phyloP scores from a whole-genome alignment of 2,888 invertebrate species.

The Herminia tarsipennalis region DNA sequence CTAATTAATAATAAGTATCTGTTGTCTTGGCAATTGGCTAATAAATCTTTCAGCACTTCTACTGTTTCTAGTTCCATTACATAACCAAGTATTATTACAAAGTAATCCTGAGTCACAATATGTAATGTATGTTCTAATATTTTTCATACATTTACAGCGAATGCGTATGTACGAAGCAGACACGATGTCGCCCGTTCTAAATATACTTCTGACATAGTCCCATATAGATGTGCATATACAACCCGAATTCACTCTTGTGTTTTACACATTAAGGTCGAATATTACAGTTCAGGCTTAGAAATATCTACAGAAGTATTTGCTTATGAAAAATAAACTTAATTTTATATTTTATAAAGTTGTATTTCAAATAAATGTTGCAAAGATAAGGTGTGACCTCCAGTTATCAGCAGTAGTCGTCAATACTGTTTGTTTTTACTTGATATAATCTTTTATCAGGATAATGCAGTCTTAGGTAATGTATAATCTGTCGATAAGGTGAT shows the following conservation, averaged over 20 bases:
- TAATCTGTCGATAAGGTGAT: constrained; percentile 21
- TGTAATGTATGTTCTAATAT: background rate
- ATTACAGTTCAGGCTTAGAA: background rate
- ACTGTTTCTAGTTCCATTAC: background rate
- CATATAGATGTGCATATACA: background rate
- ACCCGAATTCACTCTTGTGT: background rate
- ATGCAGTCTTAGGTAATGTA: constrained; percentile 37
- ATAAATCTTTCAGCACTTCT: no score
- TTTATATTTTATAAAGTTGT: constrained; percentile 13
- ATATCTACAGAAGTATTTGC: background rate
- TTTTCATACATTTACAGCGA: constrained; percentile 1
- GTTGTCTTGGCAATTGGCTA: no score
- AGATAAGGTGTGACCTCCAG: constrained; percentile 41
- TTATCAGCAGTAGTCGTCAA: constrained; percentile 42
- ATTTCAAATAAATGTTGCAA: constrained; percentile 20
- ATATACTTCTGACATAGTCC: constrained; percentile 47
- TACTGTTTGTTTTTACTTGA: constrained; percentile 37
- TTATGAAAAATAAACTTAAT: constrained; percentile 22
- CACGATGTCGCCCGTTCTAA: constrained; percentile 53
- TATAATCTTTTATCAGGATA: constrained; percentile 35
- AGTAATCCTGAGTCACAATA: background rate
- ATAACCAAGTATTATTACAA: background rate
- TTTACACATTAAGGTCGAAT: background rate
- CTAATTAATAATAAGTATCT: no score
- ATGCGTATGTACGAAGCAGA: constrained; percentile 26